Base-by-base conservation (phyloP, 2,888 invertebrate genomes). In the Conomelus anceps region DNA sequence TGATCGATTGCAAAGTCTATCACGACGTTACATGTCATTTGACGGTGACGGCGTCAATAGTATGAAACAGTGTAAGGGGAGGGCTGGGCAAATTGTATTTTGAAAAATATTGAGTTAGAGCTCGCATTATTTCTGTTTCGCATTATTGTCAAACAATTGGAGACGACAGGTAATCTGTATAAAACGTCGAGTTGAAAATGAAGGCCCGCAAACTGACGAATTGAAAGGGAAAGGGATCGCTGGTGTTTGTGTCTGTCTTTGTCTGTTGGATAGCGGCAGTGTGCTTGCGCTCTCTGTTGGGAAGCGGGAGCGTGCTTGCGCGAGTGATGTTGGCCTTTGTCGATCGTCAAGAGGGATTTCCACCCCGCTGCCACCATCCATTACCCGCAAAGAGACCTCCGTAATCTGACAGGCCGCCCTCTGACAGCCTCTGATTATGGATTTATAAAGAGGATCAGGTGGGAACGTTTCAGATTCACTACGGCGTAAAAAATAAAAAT, bases 401-500 rank as follows among this genome's bases (percentile, higher is more conserved):
- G 85, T 85, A 85, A 85, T 85, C 85, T 85, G 85, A 85, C 85
- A 85, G 85, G 85, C 85, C 24, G 24, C 85, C 85, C 85, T 85
- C 85, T 85, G 85, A 85, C 85, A 85, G 85, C 85, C 85, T 85
- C 85, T 85, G 23, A 85, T 85, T 85, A 85, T 85, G 85, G 85
- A 85, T 85, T 85, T 85, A 85, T 85, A 85, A 85, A 85, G 85
- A 85, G 85, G 85, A 85, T 85, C 85, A 85, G 85, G 85, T 85
- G 85, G 85, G 85, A 85, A 85, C 85, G 24, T 85, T 85, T 85
- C 85, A 85, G 24, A 85, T 24, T 85, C 85, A 85, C 85, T 85
- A 23, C 85, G 85, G 23, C 85, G 85, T 85, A 85, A 85, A 85
- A 85, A 85, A 85, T 85, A 85, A 85, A 85, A 85, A 85, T 85